Base-by-base conservation (phyloP, 2,888 invertebrate species). In the Leptopilina syphax region DNA sequence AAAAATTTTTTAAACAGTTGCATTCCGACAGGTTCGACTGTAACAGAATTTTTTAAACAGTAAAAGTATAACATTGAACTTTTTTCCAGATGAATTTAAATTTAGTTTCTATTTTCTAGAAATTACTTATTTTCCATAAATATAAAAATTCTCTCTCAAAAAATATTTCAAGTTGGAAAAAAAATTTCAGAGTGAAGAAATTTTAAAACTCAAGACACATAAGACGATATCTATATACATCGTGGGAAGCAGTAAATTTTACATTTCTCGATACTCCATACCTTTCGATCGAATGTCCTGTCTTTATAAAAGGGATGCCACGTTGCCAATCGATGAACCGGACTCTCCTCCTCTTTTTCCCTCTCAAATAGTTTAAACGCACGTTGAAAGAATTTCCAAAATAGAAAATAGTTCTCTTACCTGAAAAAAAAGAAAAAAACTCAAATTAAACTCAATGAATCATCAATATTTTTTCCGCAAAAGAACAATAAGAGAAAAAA, bases 211-310 rank as follows among this genome's bases (percentile, higher is more conserved):
- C 47, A 13, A 41, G 27, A 65, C 34, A 70, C 34, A 70, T 77
- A 65, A 60, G 81, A 81, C 79, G 83, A 84, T 82, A 84, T 81
- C 82, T 79, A 81, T 50, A 78, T 80, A 78, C 79, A 68, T 65
- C 79, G 81, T 57, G 65, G 68, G 73, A 79, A 60, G 79, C 82
- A 82, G 78, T 84, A 84, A 84, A 86, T 85, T 85, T 84, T 81
- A 82, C 84, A 82, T 84, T 84, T 83, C 82, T 83, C 84, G 81
- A 85, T 85, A 84, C 77, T 63, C 54, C 65, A 41, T 57, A 66
- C 77, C 79, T 79, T 83, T 82, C 82, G 82, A 83, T 83, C 82
- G 80, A 80, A 83, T 83, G 83, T 83, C 82, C 80, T 81, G 81
- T 77, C 80, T 67, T 50, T 65, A 50, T 65, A 68, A 50, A 50